Conservation (phyloP, 2,888 invertebrate genomes). For the Drosophila borborema region DNA sequence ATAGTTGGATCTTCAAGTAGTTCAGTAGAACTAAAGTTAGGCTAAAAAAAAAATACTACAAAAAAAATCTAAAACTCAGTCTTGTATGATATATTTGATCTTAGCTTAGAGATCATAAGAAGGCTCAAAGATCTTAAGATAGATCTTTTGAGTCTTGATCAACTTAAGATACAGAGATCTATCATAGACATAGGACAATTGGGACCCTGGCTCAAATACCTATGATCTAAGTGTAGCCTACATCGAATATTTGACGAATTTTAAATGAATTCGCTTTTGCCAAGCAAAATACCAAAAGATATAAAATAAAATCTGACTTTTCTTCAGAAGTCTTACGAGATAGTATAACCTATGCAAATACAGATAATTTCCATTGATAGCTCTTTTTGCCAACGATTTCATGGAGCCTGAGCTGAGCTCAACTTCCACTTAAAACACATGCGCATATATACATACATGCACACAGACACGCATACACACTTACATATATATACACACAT, state of each 20-base stretch:
- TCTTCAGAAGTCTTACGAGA: not conserved
- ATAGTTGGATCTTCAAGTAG: too few relatives aligned
- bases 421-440: not conserved
- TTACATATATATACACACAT: not conserved
- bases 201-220: not conserved
- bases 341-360: not conserved
- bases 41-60: too few relatives aligned
- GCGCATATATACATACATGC: not conserved
- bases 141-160: not conserved
- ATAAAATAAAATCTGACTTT: not conserved
- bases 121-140: not conserved
- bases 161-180: not conserved
- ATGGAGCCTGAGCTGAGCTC: conserved; percentile 1
- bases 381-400: conserved; percentile 20
- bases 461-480: not conserved
- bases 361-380: not conserved
- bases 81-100: too few relatives aligned
- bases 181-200: not conserved
- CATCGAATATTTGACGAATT: not conserved
- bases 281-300: not conserved
- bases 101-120: not conserved
- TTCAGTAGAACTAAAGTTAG: too few relatives aligned
- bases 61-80: too few relatives aligned
- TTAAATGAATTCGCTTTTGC: not conserved
- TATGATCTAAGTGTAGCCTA: not conserved